Evolutionary conservation across 2,113 vertebrate species (phyloP).

Genomic region (Hoplias malabaricus): DNA sequence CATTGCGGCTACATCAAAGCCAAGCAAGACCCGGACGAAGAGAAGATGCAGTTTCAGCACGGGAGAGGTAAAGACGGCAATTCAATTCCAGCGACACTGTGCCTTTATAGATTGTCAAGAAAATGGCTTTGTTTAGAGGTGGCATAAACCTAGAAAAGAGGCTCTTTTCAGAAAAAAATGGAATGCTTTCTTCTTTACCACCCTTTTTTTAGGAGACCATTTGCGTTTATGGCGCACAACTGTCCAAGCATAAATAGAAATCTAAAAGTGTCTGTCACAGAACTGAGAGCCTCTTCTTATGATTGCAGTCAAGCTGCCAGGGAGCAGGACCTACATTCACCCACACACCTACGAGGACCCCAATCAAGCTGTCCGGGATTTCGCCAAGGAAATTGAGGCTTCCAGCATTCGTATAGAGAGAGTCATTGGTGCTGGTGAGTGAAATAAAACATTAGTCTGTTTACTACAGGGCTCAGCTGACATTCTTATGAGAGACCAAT

Average conservation of each 20-base stretch:
- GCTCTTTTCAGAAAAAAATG: neutral
- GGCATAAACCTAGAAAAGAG: slow-evolving; percentile 13
- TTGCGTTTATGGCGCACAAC: slow-evolving; percentile 1
- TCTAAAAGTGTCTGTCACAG: neutral
- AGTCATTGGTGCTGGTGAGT: slow-evolving; percentile 78
- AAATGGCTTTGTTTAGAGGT: slow-evolving; percentile 5
- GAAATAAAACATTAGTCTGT: neutral
- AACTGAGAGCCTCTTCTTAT: neutral
- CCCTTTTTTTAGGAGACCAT: slow-evolving; percentile 8
- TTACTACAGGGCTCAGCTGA: neutral
- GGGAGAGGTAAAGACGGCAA: slow-evolving; percentile 71
- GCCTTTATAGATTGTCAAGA: neutral
- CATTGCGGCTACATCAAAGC: slow-evolving; percentile 84
- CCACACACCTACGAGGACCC: slow-evolving; percentile 82
- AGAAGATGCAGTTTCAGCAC: slow-evolving; percentile 83
- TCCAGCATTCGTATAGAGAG: slow-evolving; percentile 79
- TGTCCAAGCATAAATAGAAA: slow-evolving; percentile 1
- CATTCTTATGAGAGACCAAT: neutral
- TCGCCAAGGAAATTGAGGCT: slow-evolving; percentile 82
- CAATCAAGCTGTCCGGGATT: slow-evolving; percentile 79
- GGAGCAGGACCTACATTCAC: slow-evolving; percentile 78
- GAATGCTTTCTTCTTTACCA: neutral
- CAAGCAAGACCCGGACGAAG: slow-evolving; percentile 82
- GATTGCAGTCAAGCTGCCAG: slow-evolving; percentile 76
- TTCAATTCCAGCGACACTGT: neutral